Percentiles rank a stretch among this genome's conserved stretches.
phyloP scores from a whole-genome alignment of 1,140 invertebrate genomes.

The Leptinotarsa defecta region DNA sequence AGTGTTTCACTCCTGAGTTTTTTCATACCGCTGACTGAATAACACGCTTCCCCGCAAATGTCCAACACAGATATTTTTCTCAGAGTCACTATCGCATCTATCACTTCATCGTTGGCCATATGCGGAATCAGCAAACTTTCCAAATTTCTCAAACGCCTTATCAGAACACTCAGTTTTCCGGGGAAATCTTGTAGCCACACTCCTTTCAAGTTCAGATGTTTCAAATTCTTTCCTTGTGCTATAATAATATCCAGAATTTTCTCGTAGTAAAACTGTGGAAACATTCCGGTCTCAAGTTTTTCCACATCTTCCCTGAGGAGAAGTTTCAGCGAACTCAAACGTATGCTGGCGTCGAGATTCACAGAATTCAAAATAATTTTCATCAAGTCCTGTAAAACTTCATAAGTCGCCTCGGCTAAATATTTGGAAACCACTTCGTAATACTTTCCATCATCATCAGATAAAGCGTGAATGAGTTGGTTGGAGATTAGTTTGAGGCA shows the following conservation, averaged over 20 bases:
- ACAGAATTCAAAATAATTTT: constrained; percentile 65
- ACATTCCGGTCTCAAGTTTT: constrained; percentile 66
- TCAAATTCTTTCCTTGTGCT: constrained; percentile 46
- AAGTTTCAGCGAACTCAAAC: constrained; percentile 66
- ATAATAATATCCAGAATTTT: constrained; percentile 65
- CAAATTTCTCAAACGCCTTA: constrained; percentile 62
- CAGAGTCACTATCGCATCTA: constrained; percentile 63
- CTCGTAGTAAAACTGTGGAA: constrained; percentile 68
- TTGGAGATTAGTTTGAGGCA: constrained; percentile 46
- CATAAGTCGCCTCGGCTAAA: constrained; percentile 49
- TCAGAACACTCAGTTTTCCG: constrained; percentile 63
- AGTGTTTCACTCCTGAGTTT: constrained; percentile 58
- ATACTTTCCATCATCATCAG: constrained; percentile 48
- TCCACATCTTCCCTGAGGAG: constrained; percentile 66
- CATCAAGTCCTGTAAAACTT: constrained; percentile 68
- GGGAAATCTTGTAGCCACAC: constrained; percentile 71
- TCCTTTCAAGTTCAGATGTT: constrained; percentile 68
- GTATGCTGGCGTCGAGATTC: constrained; percentile 66
- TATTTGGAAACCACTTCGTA: constrained; percentile 43
- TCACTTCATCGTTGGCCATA: constrained; percentile 69
- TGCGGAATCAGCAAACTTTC: constrained; percentile 67
- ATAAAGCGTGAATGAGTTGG: constrained; percentile 47
- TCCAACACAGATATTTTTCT: constrained; percentile 64
- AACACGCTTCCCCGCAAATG: constrained; percentile 63
- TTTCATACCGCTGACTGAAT: constrained; percentile 39